Base-by-base conservation (phyloP, 2,888 invertebrate species). In the Polymixis flavicincta region DNA sequence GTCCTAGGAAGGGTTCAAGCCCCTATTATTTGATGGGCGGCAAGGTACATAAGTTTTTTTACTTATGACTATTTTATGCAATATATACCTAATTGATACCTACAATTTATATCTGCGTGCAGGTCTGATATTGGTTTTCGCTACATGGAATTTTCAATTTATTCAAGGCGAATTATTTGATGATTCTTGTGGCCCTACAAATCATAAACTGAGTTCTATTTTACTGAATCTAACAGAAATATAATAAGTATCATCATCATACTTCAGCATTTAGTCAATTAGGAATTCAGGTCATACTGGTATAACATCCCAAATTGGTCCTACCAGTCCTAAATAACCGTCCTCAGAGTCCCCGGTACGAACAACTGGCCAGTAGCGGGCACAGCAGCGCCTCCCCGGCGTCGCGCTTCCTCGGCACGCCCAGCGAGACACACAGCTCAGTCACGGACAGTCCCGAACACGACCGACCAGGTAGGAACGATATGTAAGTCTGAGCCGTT, bases 381-480 rank as follows among this genome's bases (percentile, higher is more conserved):
- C 95, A 95, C 89, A 96, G 96, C 93, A 96, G 95, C 89, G 91
- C 91, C 52, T 96, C 96, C 59, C 94, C 95, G 32, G 94, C 94
- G 17, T 96, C 96, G 50, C 93, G 96, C 80, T 92, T 92, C 91
- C 84, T 94, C 85, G 92, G 94, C 89, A 94, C 96, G 14, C 96
- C 96, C 69, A 95, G 95, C 88, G 96, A 95, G 82, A 95, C 90
- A 28, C 95, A 93, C 57, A 95, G 95, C 91, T 93, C 94, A 80
- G 87, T 93, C 91, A 95, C 95, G 73, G 95, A 95, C 71, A 95
- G 96, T 88, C 95, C 95, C 76, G 95, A 94, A 85, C 92, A 89
- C 87, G 93, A 95, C 88, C 95, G 95, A 94, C 95, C 95, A 96
- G 97, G 96, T 96, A 97, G 95, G 96, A 96, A 93, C 94, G 95